Conservation (phyloP, 2,797 vertebrate genomes). For the Megalops cyprinoides region DNA sequence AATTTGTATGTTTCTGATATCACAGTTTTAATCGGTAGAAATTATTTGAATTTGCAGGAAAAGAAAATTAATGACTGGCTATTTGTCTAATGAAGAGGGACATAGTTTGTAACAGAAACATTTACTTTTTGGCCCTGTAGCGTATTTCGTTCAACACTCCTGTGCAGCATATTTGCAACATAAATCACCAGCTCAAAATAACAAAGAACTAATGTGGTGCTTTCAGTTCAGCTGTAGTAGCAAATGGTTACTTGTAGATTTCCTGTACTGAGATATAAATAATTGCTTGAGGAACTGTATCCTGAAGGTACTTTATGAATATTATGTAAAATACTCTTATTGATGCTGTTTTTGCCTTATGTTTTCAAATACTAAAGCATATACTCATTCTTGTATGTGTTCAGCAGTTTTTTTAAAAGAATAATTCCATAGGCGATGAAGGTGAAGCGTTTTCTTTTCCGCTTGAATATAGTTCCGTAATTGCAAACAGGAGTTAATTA, state of each 20-base stretch:
- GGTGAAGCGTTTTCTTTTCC: not conserved
- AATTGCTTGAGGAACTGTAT: not conserved
- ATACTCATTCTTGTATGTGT: not conserved
- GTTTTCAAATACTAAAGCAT: not conserved
- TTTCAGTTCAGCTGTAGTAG: not conserved
- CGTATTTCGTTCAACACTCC: not conserved
- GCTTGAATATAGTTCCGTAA: not conserved
- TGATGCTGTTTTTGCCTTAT: not conserved
- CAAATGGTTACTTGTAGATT: not conserved
- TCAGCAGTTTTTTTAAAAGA: not conserved
- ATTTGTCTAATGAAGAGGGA: too few relatives aligned
- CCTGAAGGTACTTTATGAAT: not conserved
- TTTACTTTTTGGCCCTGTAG: not conserved
- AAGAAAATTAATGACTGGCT: not conserved
- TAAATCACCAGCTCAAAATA: not conserved
- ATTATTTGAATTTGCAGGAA: not conserved
- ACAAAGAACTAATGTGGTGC: not conserved
- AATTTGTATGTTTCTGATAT: not conserved
- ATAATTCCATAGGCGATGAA: not conserved
- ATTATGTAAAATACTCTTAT: not conserved
- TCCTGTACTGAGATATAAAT: not conserved
- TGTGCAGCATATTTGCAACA: not conserved
- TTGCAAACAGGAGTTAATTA: constrained; percentile 19
- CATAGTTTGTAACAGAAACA: not conserved
- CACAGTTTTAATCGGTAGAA: not conserved